Evolutionary conservation across 2,797 vertebrate species (phyloP), one percentile per base, ranked within the genome.

Genomic region (Pygocentrus nattereri): DNA sequence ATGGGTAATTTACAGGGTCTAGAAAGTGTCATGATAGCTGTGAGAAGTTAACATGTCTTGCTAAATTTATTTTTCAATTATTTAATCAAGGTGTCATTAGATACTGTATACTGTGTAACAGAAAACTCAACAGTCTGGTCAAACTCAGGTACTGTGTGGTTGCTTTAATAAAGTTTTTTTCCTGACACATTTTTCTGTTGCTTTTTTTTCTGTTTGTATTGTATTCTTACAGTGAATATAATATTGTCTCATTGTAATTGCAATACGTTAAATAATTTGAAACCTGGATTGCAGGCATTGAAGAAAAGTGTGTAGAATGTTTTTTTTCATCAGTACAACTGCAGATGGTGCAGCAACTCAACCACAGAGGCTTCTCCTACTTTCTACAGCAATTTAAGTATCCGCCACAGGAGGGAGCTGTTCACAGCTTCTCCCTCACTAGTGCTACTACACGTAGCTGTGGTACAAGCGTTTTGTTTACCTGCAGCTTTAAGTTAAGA

Each of bases 111-210:
- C 84, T 86, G 71, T 87, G 34, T 82, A 78, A 61, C 80, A 82
- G 27, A 82, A 61, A 73, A 62, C 54, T 56, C 79, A 67, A 31
- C 71, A 65, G 56, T 61, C 65, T 82, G 15, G 82, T 81, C 49
- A 83, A 80, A 84, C 47, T 79, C 75, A 47, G 88, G 78, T 56
- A 84, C 71, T 90, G 83, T 87, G 88, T 83, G 34, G 86, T 79
- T 91, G 88, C 81, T 92, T 89, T 86, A 94, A 92, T 94, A 94
- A 94, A 95, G 86, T 13, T 58, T 59, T 25, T 41, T 67, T 81
- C 50, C 16, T 41, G 8, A 19, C 25, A 68, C 13, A 38, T 30
- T 64, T 21, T 1, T 61, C 31, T 65, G 3, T 67, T 23, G 16
- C 2, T 4, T 4, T 12, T 11, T 65, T 41, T 41, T 72, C 4